Evolutionary conservation across 2,113 vertebrate species (phyloP), one percentile per base, ranked within the genome.

Genomic region (Thryonomys swinderianus): DNA sequence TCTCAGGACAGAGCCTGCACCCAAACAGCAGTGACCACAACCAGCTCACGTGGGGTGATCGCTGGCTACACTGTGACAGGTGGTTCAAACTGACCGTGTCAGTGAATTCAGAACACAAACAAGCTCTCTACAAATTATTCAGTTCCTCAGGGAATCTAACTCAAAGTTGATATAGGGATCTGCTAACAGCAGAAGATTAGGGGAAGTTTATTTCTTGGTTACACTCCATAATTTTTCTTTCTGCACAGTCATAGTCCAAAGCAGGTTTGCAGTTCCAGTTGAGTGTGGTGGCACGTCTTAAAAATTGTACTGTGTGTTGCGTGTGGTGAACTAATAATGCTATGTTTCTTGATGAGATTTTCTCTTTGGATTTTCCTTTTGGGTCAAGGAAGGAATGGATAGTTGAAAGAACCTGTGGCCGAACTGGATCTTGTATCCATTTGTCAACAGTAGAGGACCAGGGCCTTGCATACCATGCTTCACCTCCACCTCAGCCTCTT

Each of bases 301-400:
- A 5, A 0, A 20, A 4, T 30, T 34, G 51, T n/a, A 16, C 16
- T 55, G 27, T 3, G 0, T 16, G 20, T 27, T 61, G 32, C 21
- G 5, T 18, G 34, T 25, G 30, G 27, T 76, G 81, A 57, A 59
- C 12, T 17, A 42, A 17, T 27, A 7, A 42, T 69, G 37, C 12
- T 67, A 14, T 34, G 57, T 57, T 32, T 62, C 27, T 30, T 20
- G 27, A 34, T 20, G 80, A 45, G n/a, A 40, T 7, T 13, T 2
- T 21, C 18, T 48, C 79, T 5, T 34, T 14, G 11, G 32, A 55
- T 7, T 13, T 2, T 21, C 18, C 42, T 74, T 5, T 34, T 14
- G 11, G 32, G 51, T 30, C 10, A 64, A 67, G 34, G 40, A 62
- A 40, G 53, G 27, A 74, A 6, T 37, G 3, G 14, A 11, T n/a